Conservation (phyloP, 2,888 invertebrate genomes). For the Pemphredon lugubris region DNA sequence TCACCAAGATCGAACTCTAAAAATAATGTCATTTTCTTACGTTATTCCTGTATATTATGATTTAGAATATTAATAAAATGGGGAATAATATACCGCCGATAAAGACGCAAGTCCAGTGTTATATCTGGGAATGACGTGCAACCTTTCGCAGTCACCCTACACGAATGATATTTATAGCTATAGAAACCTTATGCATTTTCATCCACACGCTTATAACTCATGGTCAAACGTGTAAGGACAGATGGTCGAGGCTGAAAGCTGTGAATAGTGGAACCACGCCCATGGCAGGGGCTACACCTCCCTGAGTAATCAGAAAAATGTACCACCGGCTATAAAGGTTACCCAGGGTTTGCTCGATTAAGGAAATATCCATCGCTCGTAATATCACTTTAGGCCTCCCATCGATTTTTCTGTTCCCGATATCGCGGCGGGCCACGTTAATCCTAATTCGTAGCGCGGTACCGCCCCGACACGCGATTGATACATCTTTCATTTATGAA, state of each 20-base stretch:
- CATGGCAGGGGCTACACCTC: constrained; percentile 17
- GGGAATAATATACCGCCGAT: no score
- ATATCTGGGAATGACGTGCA: background rate
- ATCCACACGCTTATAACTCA: constrained; percentile 17
- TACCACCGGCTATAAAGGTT: constrained; percentile 30
- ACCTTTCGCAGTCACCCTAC: background rate
- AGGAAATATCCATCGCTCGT: constrained; percentile 28
- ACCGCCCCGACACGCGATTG: no score
- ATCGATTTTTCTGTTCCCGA: constrained; percentile 31
- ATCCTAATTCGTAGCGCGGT: constrained; percentile 40
- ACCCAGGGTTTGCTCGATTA: constrained; percentile 33
- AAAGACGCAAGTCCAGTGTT: no score
- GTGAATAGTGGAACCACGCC: constrained; percentile 56
- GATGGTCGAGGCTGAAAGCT: constrained; percentile 30
- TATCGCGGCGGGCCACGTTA: constrained; percentile 14
- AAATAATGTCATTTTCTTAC: no score
- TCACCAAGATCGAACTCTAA: no score
- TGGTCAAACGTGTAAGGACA: constrained; percentile 47
- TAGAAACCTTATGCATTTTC: constrained; percentile 28
- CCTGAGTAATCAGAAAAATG: constrained; percentile 53
- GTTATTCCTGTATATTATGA: no score
- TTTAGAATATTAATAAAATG: no score
- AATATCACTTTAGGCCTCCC: constrained; percentile 21
- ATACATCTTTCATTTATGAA: no score
- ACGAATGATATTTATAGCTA: background rate